phyloP scores from a whole-genome alignment of 2,113 vertebrate species.

The Coptodon rendalli region DNA sequence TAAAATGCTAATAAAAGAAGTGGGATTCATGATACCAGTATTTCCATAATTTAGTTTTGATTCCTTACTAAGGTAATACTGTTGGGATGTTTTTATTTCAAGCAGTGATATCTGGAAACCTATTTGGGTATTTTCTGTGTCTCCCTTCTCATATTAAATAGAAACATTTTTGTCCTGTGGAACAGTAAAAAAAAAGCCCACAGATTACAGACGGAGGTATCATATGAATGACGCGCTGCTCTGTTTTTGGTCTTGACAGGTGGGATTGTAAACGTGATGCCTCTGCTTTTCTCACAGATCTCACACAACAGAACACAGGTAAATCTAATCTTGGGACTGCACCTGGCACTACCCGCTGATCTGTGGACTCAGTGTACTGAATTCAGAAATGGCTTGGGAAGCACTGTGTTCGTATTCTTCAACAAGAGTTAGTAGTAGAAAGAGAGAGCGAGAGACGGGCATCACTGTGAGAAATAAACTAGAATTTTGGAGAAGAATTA shows the following conservation, averaged over 20 bases:
- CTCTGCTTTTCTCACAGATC: slow-evolving; percentile 70
- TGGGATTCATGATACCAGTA: neutral
- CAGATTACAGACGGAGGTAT: neutral
- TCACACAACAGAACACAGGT: slow-evolving; percentile 66
- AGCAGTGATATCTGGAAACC: neutral
- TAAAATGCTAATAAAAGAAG: neutral
- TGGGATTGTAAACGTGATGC: slow-evolving; percentile 73
- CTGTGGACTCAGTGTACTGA: neutral
- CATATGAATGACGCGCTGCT: neutral
- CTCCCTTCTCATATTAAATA: neutral
- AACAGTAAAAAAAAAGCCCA: neutral
- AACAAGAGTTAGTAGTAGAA: neutral
- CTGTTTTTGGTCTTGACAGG: slow-evolving; percentile 42
- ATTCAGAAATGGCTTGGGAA: neutral
- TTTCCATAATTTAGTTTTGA: neutral
- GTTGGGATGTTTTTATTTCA: neutral
- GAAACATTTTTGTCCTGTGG: neutral
- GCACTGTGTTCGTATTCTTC: neutral
- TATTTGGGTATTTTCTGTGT: neutral
- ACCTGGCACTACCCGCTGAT: neutral
- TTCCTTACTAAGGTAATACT: neutral
- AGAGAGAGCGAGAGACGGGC: neutral
- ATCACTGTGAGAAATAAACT: neutral
- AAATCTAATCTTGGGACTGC: neutral
- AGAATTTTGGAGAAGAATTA: neutral